Evolutionary conservation across 2,113 vertebrate genomes (phyloP).

Genomic region (Chinchilla lanigera): DNA sequence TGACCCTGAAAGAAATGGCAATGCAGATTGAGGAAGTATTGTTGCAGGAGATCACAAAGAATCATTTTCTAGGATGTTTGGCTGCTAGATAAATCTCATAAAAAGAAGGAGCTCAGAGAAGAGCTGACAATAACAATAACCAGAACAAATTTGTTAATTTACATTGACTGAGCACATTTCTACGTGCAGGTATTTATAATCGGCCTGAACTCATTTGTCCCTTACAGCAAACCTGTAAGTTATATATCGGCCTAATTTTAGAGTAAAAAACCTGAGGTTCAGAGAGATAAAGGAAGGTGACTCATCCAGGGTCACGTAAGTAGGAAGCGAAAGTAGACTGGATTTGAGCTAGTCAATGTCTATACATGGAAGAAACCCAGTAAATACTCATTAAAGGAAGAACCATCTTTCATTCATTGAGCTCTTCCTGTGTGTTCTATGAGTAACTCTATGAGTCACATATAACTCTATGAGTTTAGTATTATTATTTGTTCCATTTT

Average conservation of each 20-base stretch:
- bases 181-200: background rate
- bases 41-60: background rate
- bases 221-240: background rate
- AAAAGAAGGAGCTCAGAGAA: background rate
- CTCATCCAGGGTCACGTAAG: background rate
- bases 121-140: conserved; percentile 21
- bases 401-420: background rate
- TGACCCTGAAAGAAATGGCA: background rate
- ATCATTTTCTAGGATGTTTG: background rate
- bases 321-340: background rate
- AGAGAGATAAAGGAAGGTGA: background rate
- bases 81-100: background rate
- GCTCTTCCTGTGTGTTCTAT: background rate
- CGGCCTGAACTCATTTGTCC: background rate
- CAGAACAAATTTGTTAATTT: background rate
- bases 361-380: background rate
- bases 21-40: background rate
- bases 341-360: background rate
- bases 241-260: background rate
- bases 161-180: background rate
- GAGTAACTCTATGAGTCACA: background rate
- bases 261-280: background rate
- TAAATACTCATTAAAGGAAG: background rate
- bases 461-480: background rate
- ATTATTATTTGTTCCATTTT: background rate